These are phyloP conservation scores for Thaumatotibia leucotreta DNA, from an alignment of 1,140 invertebrate genomes.

Conservation along the genomic window DNA sequence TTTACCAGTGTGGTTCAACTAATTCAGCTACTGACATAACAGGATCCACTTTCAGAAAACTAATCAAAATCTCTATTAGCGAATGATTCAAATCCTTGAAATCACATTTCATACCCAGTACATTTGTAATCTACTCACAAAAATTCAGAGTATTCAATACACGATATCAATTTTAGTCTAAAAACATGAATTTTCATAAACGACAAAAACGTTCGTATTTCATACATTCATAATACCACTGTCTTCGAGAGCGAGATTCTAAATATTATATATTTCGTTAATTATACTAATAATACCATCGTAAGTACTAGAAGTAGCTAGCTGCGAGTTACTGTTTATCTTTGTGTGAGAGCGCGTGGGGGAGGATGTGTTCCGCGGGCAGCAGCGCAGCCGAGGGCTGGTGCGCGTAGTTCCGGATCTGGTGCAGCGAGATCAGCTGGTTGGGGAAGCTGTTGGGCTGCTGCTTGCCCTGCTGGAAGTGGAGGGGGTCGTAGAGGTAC, in stretches of 20 bases:
- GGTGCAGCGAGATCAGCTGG: constrained; percentile 96
- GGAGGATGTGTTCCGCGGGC: constrained; percentile 73
- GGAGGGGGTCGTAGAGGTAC: constrained; percentile 96
- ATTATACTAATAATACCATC: constrained; percentile 72
- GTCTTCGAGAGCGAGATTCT: constrained; percentile 68
- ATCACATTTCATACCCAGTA: constrained; percentile 62
- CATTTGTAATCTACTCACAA: constrained; percentile 60
- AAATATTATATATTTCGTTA: constrained; percentile 67
- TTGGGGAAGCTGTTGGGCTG: constrained; percentile 91
- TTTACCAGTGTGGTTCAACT: neutral
- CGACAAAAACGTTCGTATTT: constrained; percentile 58
- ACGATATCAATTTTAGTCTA: constrained; percentile 61
- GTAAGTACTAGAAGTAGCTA: constrained; percentile 65
- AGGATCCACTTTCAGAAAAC: constrained; percentile 39
- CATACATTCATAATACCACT: constrained; percentile 63
- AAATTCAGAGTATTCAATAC: constrained; percentile 65
- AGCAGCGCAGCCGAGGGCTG: constrained; percentile 82
- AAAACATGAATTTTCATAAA: constrained; percentile 64
- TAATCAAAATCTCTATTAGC: constrained; percentile 38
- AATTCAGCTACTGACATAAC: neutral
- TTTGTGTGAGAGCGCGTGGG: constrained; percentile 72
- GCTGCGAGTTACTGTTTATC: constrained; percentile 72
- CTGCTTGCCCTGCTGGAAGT: constrained; percentile 83
- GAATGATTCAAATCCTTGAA: constrained; percentile 36
- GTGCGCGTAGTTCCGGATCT: constrained; percentile 97